Evolutionary conservation across 1,140 invertebrate genomes (phyloP), one percentile per base, ranked within the genome.

Genomic region (Aphidius gifuensis): DNA sequence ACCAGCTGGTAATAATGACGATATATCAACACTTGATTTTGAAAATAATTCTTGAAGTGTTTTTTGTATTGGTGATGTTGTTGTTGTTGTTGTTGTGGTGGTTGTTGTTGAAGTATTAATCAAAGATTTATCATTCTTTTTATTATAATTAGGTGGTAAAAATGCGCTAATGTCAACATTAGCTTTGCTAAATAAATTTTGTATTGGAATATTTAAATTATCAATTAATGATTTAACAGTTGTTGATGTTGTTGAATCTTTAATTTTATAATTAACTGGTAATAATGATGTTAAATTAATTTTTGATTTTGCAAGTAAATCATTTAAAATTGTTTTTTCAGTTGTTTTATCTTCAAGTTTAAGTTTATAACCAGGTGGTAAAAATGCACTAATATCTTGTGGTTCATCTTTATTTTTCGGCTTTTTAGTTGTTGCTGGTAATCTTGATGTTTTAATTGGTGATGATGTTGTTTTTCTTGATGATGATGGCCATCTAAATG

Each of bases 331-430:
- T 38, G 76, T 72, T 59, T 73, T 80, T 58, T 80, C 76, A 0
- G 78, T 77, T 16, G 58, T 49, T 49, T 69, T 47, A 16, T 75
- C 68, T 63, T 79, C 71, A 66, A 83, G 81, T 49, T 83, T 82
- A 4, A 83, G 39, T 60, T 87, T 87, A 53, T 82, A 88, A 5
- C 85, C 89, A 65, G 87, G 85, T 21, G 89, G 90, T 46, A 91
- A 74, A 11, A 88, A 82, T 7, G 85, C 79, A 39, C 82, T 84
- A 59, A 87, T 80, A 67, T 87, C 84, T 67, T 86, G 73, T 1
- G 71, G 66, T 6, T 62, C 54, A 45, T 65, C 44, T 9, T 64
- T 63, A 1, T 46, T 21, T 51, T 71, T 74, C 6, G 49, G 45
- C 9, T 40, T 53, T 6, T 32, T 6, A 23, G 61, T 58, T 45